phyloP scores from a whole-genome alignment of 2,888 invertebrate species.

The Germaria angustata region DNA sequence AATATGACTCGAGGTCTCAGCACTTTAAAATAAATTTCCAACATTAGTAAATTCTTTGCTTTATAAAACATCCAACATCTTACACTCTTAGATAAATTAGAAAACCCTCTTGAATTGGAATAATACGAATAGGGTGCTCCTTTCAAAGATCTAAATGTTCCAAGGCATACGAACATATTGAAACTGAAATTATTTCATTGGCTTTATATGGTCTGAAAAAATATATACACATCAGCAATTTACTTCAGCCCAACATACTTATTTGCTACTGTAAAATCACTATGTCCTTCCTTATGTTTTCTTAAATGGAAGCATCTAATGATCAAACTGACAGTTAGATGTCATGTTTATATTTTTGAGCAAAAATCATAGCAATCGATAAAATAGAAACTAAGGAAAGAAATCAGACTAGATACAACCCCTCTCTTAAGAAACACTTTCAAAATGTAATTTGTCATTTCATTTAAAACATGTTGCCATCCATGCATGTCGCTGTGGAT shows the following conservation, averaged over 20 bases:
- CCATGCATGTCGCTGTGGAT: no score
- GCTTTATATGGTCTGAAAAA: no score
- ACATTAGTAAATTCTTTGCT: no score
- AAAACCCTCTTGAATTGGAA: no score
- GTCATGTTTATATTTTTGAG: slow-evolving; percentile 65
- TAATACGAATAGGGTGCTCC: no score
- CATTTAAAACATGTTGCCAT: not conserved
- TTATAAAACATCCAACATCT: no score
- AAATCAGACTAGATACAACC: slow-evolving; percentile 1
- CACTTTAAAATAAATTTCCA: no score
- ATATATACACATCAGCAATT: not conserved
- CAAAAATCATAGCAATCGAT: slow-evolving; percentile 34
- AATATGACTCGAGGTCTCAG: no score
- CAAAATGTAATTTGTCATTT: slow-evolving; percentile 59
- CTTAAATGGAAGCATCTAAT: slow-evolving; percentile 37
- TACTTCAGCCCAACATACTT: not conserved
- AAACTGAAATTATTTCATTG: no score
- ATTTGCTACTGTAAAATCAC: not conserved
- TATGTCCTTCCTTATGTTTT: not conserved
- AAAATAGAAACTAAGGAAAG: not conserved
- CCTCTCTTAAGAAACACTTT: slow-evolving; percentile 12
- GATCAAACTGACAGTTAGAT: slow-evolving; percentile 72
- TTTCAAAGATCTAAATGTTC: no score
- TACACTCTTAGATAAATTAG: no score
- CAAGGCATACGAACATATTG: no score